Conservation (phyloP, 2,113 vertebrate species). For the Alectura lathami region DNA sequence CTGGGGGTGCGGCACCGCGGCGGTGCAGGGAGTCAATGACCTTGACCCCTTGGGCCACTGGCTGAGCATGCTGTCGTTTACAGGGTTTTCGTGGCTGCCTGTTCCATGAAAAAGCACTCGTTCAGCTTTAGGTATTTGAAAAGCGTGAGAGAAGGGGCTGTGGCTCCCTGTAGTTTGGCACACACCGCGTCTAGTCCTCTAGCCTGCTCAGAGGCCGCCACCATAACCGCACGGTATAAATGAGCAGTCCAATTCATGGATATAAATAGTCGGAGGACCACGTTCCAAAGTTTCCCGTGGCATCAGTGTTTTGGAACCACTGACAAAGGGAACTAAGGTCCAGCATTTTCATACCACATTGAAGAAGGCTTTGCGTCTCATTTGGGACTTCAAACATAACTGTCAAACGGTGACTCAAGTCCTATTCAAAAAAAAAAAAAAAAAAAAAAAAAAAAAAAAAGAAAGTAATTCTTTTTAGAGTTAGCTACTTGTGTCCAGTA, state of each 20-base stretch:
- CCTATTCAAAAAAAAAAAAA: background rate
- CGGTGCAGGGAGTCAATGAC: background rate
- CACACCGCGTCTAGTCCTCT: background rate
- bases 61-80: accelerated
- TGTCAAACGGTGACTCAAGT: background rate
- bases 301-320: background rate
- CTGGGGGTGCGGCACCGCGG: background rate
- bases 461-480: background rate
- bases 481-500: background rate
- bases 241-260: background rate
- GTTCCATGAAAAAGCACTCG: accelerated
- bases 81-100: accelerated
- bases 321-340: background rate
- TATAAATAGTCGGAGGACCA: accelerated
- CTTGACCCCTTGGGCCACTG: accelerated
- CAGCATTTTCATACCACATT: background rate
- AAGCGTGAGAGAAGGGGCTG: background rate
- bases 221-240: background rate
- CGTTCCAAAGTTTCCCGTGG: background rate
- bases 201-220: background rate
- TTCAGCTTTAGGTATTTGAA: background rate
- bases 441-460: too few relatives aligned
- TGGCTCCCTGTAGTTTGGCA: background rate
- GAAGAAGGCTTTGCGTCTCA: background rate
- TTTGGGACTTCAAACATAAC: background rate